These are phyloP conservation scores for Chloroceryle amazona DNA, from an alignment of 2,797 vertebrate species.

Conservation along the genomic window DNA sequence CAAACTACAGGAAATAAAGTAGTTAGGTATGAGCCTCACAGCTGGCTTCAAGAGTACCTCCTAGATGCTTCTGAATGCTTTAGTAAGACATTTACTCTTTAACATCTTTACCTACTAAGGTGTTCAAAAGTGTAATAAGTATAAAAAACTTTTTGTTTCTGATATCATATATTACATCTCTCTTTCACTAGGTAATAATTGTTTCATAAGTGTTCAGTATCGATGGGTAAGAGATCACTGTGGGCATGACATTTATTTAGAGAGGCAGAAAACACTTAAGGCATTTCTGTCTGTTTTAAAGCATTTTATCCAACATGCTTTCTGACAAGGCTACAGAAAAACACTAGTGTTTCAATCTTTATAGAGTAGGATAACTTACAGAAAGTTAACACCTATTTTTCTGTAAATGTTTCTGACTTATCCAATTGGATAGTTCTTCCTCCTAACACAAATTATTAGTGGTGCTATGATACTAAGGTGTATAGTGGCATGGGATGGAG, in stretches of 20 bases:
- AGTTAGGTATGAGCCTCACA: background rate
- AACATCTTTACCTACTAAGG: background rate
- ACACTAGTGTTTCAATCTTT: background rate
- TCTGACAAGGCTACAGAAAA: background rate
- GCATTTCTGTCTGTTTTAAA: background rate
- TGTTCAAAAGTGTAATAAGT: background rate
- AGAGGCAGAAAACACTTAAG: background rate
- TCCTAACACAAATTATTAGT: background rate
- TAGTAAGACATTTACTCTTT: background rate
- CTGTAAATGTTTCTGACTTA: background rate
- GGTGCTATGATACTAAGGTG: background rate
- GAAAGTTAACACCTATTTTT: background rate
- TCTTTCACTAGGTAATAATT: background rate
- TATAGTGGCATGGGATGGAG: background rate
- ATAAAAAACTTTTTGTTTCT: background rate
- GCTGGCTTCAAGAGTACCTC: background rate
- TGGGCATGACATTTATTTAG: background rate
- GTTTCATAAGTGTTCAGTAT: background rate
- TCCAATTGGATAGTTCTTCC: background rate
- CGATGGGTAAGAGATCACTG: background rate
- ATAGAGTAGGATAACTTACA: background rate
- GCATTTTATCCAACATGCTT: background rate
- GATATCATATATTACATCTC: background rate
- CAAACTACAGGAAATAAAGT: background rate
- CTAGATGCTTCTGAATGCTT: background rate